A percentile compares a stretch with the other conserved stretches of the same genome.
Conservation (phyloP, 1,140 invertebrate species). For the Papilio dardanus region DNA sequence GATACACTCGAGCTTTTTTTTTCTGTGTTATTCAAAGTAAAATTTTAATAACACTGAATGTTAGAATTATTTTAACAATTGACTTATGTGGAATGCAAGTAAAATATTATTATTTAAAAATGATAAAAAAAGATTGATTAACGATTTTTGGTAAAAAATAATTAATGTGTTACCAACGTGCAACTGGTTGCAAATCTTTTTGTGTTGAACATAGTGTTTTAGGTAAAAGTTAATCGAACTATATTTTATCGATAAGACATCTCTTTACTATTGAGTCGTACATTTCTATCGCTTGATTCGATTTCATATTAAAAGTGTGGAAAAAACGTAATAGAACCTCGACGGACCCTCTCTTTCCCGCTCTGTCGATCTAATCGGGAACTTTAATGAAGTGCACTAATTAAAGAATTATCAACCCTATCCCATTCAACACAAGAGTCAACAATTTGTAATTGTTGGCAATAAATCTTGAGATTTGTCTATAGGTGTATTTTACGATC, state of each 20-base stretch:
- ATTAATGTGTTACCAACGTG: too few relatives aligned
- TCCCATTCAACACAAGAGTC: conserved; percentile 35
- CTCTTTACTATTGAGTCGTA: conserved; percentile 48
- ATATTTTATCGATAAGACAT: conserved; percentile 42
- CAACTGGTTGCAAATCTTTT: too few relatives aligned
- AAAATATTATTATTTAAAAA: too few relatives aligned
- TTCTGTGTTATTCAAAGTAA: too few relatives aligned
- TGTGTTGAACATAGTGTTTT: neutral
- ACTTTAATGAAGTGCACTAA: conserved; percentile 39
- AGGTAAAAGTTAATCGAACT: neutral
- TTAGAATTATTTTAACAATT: too few relatives aligned
- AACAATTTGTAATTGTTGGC: conserved; percentile 48
- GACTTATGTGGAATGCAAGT: too few relatives aligned
- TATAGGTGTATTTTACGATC: conserved; percentile 61
- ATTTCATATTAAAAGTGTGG: conserved; percentile 63
- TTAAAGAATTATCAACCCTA: conserved; percentile 35
- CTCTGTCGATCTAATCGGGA: conserved; percentile 49
- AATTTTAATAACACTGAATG: too few relatives aligned
- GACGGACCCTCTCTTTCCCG: conserved; percentile 55
- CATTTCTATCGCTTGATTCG: conserved; percentile 61
- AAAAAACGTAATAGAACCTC: conserved; percentile 57
- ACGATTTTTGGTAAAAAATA: too few relatives aligned
- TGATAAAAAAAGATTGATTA: too few relatives aligned
- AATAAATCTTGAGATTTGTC: conserved; percentile 70
- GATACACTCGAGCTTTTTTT: too few relatives aligned